Conservation (phyloP, 2,888 invertebrate species). For the Tenthredo mesomela region DNA sequence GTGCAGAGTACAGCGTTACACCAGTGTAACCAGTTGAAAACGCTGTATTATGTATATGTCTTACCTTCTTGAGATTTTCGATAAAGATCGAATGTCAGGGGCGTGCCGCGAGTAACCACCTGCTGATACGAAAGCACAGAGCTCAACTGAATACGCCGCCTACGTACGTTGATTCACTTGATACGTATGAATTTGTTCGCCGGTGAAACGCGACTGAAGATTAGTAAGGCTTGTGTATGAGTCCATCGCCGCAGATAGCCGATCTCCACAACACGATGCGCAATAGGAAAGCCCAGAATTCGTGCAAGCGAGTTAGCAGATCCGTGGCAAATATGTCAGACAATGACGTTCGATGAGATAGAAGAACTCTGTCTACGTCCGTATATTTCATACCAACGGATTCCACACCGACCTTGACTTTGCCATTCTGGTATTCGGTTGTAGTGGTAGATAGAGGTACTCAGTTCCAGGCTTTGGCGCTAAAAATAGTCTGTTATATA, state of each 20-base stretch:
- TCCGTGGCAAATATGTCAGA: not conserved
- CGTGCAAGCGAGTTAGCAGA: not conserved
- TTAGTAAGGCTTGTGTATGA: not conserved
- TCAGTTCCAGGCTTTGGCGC: not conserved
- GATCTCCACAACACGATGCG: not conserved
- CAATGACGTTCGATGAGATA: not conserved
- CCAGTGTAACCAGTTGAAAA: not conserved
- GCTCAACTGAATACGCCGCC: not conserved
- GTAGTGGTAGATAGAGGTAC: not conserved
- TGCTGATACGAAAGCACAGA: not conserved
- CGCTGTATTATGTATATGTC: not conserved
- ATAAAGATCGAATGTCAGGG: not conserved
- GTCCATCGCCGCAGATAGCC: not conserved
- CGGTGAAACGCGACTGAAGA: not conserved
- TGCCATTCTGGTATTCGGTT: not conserved
- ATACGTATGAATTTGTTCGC: not conserved
- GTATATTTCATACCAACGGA: not conserved
- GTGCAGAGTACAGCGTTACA: not conserved
- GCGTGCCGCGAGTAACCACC: not conserved
- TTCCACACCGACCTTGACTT: not conserved
- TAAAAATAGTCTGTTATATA: not conserved
- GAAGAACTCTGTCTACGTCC: not conserved
- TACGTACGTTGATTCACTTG: not conserved
- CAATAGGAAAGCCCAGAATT: not conserved
- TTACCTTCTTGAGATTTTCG: not conserved